Percentiles rank a stretch among this genome's conserved stretches.
Evolutionary conservation across 1,140 invertebrate species (phyloP).

Genomic region (Trichoplusia ni): DNA sequence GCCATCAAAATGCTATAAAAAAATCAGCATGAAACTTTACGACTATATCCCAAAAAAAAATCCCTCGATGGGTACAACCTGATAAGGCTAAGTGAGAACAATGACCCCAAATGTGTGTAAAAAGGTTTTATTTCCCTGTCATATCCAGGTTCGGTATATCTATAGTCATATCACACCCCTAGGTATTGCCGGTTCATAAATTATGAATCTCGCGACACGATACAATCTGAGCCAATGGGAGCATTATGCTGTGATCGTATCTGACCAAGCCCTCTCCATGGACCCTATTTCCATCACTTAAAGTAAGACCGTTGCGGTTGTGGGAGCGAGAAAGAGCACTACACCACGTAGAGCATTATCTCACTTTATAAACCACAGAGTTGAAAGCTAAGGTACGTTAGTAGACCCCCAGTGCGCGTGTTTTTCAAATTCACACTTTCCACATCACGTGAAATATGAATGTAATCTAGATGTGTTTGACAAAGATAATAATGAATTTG

Average conservation of each 20-base stretch:
- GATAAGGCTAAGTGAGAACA: neutral
- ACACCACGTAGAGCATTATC: too few relatives aligned
- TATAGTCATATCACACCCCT: constrained; percentile 39
- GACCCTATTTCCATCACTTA: too few relatives aligned
- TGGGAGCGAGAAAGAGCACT: too few relatives aligned
- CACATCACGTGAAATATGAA: neutral
- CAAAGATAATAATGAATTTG: neutral
- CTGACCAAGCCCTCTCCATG: constrained; percentile 25
- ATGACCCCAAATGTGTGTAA: neutral
- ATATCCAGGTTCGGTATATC: constrained; percentile 30
- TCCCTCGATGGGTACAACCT: too few relatives aligned
- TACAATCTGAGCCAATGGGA: constrained; percentile 70
- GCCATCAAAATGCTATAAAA: too few relatives aligned
- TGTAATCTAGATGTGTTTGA: neutral
- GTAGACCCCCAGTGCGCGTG: constrained; percentile 43
- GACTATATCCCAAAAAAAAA: too few relatives aligned
- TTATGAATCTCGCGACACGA: constrained; percentile 67
- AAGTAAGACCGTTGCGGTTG: too few relatives aligned
- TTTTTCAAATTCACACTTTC: constrained; percentile 54
- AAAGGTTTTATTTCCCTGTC: neutral
- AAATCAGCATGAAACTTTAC: too few relatives aligned
- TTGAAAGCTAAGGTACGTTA: too few relatives aligned
- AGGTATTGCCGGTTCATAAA: constrained; percentile 67
- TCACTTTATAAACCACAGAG: too few relatives aligned
- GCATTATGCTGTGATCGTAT: constrained; percentile 67